phyloP scores from a whole-genome alignment of 23 tunicate genomes.

The Ciona savignyi region DNA sequence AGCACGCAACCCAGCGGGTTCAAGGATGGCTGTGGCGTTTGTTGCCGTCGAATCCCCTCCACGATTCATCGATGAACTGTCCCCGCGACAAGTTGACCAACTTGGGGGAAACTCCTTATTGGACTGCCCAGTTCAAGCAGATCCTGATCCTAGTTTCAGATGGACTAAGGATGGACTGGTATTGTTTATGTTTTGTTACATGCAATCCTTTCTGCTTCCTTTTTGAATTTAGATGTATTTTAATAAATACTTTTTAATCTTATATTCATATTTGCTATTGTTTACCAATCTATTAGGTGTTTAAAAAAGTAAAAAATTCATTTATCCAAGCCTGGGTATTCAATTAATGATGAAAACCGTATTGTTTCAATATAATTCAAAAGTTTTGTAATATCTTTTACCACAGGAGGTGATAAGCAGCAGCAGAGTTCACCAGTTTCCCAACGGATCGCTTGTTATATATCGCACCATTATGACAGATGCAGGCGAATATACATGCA shows the following conservation, averaged over 20 bases:
- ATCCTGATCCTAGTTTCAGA: constrained; percentile 69
- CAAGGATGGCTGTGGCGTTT: constrained; percentile 26
- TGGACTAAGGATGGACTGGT: constrained; percentile 90
- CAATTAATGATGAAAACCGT: too few relatives aligned
- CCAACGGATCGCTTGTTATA: constrained; percentile 75
- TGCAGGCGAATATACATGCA: constrained; percentile 75
- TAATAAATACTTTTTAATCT: too few relatives aligned
- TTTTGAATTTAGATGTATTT: too few relatives aligned
- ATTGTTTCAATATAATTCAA: too few relatives aligned
- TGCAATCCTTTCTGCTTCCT: too few relatives aligned
- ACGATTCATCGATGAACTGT: constrained; percentile 19
- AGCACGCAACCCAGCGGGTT: constrained; percentile 73
- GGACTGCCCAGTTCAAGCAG: constrained; percentile 84
- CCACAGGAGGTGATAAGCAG: constrained; percentile 10
- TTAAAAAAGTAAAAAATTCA: too few relatives aligned
- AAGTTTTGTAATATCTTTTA: too few relatives aligned
- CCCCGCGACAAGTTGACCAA: constrained; percentile 29
- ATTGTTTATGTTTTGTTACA: neutral
- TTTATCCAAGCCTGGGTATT: too few relatives aligned
- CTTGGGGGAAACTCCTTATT: constrained; percentile 76
- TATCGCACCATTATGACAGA: constrained; percentile 36
- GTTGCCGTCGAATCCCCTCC: constrained; percentile 87
- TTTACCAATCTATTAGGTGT: too few relatives aligned
- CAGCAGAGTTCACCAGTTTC: constrained; percentile 22
- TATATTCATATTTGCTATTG: too few relatives aligned